phyloP scores from a whole-genome alignment of 2,113 vertebrate genomes.

The Leuciscus idus region DNA sequence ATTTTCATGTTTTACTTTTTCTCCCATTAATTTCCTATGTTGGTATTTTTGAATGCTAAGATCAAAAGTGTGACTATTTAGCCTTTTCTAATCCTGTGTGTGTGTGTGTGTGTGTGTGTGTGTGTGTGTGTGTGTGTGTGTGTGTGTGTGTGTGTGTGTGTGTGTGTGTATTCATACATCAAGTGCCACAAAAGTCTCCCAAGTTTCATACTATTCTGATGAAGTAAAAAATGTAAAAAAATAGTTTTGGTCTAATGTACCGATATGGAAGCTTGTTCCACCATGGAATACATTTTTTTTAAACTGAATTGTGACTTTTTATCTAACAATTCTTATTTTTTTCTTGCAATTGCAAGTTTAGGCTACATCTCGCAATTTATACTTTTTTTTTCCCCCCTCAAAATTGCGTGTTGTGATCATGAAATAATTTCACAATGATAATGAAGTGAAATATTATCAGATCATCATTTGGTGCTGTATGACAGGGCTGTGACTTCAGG shows the following conservation, averaged over 20 bases:
- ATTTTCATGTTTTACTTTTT: too few relatives aligned
- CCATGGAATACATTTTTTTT: too few relatives aligned
- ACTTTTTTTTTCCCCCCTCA: too few relatives aligned
- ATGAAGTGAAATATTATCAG: not conserved
- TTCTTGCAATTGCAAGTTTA: too few relatives aligned
- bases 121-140: too few relatives aligned
- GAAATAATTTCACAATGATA: not conserved
- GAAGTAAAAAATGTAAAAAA: not conserved
- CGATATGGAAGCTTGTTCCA: too few relatives aligned
- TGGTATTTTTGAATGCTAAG: not conserved
- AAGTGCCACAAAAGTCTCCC: not conserved
- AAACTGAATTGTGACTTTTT: too few relatives aligned
- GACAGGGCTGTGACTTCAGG: not conserved
- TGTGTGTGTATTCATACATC: not conserved
- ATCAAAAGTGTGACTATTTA: not conserved
- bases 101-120: too few relatives aligned
- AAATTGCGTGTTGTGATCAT: not conserved
- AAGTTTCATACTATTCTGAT: not conserved
- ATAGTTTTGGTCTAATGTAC: not conserved
- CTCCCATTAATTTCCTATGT: too few relatives aligned
- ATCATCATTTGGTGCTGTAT: not conserved
- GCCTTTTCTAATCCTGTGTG: not conserved
- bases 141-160: not conserved
- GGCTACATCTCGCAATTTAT: too few relatives aligned
- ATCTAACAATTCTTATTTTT: too few relatives aligned